Evolutionary conservation across 2,113 vertebrate species (phyloP), one percentile per base, ranked within the genome.

Genomic region (Eonycteris spelaea): DNA sequence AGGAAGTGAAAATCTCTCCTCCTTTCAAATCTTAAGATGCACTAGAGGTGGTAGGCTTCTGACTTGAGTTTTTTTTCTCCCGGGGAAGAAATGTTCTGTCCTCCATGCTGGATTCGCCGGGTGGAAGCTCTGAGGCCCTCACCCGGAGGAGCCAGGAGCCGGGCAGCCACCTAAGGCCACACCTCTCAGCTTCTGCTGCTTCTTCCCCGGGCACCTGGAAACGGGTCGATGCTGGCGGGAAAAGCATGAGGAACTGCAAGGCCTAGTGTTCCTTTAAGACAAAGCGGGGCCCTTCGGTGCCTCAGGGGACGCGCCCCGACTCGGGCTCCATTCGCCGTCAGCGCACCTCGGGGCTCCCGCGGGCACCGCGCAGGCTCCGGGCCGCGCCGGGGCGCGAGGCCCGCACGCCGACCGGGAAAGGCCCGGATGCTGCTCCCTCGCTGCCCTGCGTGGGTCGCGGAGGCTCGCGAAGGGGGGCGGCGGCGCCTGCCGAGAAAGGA

Each of bases 381-480:
- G 38, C 18, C 15, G 8, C 15, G 6, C 15, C 67, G 4, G 33
- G 48, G 33, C 51, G 40, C 70, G 3, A 30, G 43, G 89, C 68
- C 38, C 8, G 88, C 51, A 6, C 13, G 48, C 48, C 48, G 48
- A 26, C 61, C 30, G 0, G 15, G n/a, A 55, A 48, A n/a, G 11
- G 30, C 30, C 55, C 14, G 22, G 48, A n/a, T 1, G 85, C 51
- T 11, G 59, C 74, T 26, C 35, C 26, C 67, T 65, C 3, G 13
- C 6, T 2, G 48, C 61, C 18, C n/a, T 7, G 28, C 43, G 24
- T 6, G 78, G 51, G 45, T 14, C 73, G 12, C 21, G 45, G 0
- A 21, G 57, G 14, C 35, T 1, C 2, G 10, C 2, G 35, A 16
- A 4, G 2, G 24, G 38, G 22, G 33, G 55, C 24, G 1, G 33